Evolutionary conservation across 2,113 vertebrate species (phyloP).

Genomic region (Cisticola juncidis): DNA sequence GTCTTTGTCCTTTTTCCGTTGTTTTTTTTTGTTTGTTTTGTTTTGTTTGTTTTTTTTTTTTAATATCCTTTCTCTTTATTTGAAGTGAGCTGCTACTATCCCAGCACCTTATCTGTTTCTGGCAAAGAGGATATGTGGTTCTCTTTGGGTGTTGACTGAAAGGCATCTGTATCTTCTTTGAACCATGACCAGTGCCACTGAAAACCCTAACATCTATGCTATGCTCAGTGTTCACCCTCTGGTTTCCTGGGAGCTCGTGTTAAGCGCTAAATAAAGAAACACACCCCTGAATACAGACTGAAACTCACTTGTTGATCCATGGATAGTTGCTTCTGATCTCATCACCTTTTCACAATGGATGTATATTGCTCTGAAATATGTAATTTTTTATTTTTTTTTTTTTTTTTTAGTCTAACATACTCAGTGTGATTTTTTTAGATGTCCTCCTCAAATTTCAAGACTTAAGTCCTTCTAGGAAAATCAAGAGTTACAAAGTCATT

Average conservation of each 20-base stretch:
- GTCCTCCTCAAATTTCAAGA: background rate
- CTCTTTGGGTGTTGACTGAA: background rate
- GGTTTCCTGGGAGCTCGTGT: background rate
- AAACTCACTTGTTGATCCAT: background rate
- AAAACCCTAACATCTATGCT: background rate
- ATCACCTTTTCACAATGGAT: background rate
- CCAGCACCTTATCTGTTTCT: slow-evolving; percentile 38
- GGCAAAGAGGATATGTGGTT: slow-evolving; percentile 15
- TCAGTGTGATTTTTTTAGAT: background rate
- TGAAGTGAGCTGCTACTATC: background rate
- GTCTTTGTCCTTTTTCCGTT: background rate
- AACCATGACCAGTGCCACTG: background rate
- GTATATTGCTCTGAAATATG: background rate
- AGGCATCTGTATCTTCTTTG: slow-evolving; percentile 7
- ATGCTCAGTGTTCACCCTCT: background rate
- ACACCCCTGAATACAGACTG: background rate
- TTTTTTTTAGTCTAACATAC: background rate
- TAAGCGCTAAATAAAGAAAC: background rate
- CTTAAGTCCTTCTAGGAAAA: background rate
- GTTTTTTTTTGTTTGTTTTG: background rate
- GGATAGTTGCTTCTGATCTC: background rate
- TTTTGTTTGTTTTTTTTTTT: background rate
- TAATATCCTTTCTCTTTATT: background rate
- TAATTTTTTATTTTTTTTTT: background rate
- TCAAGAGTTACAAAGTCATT: background rate